These are phyloP conservation scores for Plotosus lineatus DNA, from an alignment of 2,113 vertebrate genomes.

Conservation along the genomic window DNA sequence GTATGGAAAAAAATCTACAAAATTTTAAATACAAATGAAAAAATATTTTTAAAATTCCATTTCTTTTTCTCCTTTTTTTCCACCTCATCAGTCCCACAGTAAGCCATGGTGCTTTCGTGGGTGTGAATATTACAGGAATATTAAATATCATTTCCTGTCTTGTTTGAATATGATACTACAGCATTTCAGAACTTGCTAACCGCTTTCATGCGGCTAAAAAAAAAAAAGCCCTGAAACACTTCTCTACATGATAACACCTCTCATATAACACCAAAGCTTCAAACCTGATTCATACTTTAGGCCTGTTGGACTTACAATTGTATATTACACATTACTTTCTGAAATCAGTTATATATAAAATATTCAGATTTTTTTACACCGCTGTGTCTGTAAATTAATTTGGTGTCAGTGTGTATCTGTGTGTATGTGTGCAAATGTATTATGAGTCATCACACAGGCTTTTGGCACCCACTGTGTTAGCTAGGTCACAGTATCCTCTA, in stretches of 20 bases:
- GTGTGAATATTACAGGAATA: background rate
- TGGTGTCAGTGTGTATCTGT: slow-evolving; percentile 30
- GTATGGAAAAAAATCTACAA: no score
- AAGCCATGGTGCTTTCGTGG: background rate
- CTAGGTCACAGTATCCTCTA: slow-evolving; percentile 38
- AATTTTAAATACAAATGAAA: no score
- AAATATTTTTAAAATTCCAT: no score
- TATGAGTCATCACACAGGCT: background rate
- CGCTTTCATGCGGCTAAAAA: background rate
- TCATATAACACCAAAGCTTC: background rate
- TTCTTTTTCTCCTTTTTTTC: background rate
- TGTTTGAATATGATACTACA: background rate
- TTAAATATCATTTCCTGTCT: background rate
- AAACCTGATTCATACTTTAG: background rate
- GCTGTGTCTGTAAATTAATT: background rate
- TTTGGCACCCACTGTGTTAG: background rate
- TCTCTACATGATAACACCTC: background rate
- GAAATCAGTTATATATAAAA: no score
- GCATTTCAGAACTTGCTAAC: background rate
- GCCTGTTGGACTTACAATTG: background rate
- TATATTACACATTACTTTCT: background rate
- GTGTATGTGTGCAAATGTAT: background rate
- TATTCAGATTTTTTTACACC: background rate
- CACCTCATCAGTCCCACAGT: background rate
- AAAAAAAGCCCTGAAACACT: background rate